phyloP scores from a whole-genome alignment of 2,888 invertebrate genomes.

The Perizoma flavofasciatum region DNA sequence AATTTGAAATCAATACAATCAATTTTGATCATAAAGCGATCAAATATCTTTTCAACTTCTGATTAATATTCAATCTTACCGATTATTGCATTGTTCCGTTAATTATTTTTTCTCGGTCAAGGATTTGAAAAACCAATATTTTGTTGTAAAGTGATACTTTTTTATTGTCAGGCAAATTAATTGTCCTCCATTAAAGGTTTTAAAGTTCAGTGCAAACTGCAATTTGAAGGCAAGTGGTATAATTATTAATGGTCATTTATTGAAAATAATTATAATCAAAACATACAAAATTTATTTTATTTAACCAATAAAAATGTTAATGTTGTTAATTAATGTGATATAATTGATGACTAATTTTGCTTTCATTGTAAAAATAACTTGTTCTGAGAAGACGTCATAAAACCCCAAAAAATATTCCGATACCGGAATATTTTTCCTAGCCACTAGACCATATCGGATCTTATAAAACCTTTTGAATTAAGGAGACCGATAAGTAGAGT shows the following conservation, averaged over 20 bases:
- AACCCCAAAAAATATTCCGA: constrained; percentile 61
- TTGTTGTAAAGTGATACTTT: constrained; percentile 26
- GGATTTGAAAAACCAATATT: constrained; percentile 41
- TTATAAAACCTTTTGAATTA: not conserved
- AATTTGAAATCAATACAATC: too few relatives aligned
- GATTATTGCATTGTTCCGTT: not conserved
- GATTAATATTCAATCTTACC: too few relatives aligned
- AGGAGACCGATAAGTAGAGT: too few relatives aligned
- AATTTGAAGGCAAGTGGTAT: constrained; percentile 15
- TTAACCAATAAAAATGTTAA: constrained; percentile 4
- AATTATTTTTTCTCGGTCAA: constrained; percentile 47
- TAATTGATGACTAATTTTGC: too few relatives aligned
- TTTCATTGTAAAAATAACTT: too few relatives aligned
- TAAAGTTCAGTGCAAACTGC: constrained; percentile 18
- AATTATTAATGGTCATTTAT: constrained; percentile 23
- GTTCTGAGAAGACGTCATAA: not conserved
- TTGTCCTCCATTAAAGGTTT: constrained; percentile 30
- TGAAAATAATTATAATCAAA: constrained; percentile 12
- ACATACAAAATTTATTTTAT: constrained; percentile 23
- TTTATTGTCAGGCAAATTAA: constrained; percentile 41
- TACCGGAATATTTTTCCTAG: constrained; percentile 86
- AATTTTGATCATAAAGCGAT: too few relatives aligned
- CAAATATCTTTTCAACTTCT: too few relatives aligned
- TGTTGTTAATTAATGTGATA: not conserved
- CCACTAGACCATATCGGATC: constrained; percentile 86